Conservation (phyloP, 2,797 vertebrate species). For the Capromys pilorides region DNA sequence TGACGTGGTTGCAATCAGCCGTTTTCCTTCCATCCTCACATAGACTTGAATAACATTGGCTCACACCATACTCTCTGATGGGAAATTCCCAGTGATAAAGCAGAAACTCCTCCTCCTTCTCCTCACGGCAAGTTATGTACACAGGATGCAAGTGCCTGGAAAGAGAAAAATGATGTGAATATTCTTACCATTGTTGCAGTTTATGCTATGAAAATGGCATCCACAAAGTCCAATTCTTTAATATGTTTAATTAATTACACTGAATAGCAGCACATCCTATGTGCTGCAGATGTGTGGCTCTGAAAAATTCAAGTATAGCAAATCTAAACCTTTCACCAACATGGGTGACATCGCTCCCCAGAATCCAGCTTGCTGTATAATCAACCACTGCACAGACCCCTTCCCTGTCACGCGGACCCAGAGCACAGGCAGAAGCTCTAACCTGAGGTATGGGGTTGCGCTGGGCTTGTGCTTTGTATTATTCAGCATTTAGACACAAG, state of each 20-base stretch:
- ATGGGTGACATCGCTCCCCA: not conserved
- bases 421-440: not conserved
- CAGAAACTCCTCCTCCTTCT: not conserved
- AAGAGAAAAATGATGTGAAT: not conserved
- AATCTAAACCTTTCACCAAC: not conserved
- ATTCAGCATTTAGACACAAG: not conserved
- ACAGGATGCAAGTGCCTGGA: not conserved
- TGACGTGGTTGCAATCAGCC: not conserved
- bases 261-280: not conserved
- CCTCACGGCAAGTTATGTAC: not conserved
- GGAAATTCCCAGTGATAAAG: not conserved
- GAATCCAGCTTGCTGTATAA: not conserved
- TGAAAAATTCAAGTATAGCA: not conserved
- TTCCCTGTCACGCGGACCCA: not conserved
- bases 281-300: not conserved
- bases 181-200: not conserved
- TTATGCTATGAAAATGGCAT: not conserved
- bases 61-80: not conserved
- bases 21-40: not conserved
- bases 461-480: not conserved
- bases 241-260: not conserved
- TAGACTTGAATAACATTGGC: not conserved
- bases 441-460: not conserved
- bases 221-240: not conserved
- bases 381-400: not conserved